Base-by-base conservation (phyloP, 2,888 invertebrate genomes). In the Eilema griseolum region DNA sequence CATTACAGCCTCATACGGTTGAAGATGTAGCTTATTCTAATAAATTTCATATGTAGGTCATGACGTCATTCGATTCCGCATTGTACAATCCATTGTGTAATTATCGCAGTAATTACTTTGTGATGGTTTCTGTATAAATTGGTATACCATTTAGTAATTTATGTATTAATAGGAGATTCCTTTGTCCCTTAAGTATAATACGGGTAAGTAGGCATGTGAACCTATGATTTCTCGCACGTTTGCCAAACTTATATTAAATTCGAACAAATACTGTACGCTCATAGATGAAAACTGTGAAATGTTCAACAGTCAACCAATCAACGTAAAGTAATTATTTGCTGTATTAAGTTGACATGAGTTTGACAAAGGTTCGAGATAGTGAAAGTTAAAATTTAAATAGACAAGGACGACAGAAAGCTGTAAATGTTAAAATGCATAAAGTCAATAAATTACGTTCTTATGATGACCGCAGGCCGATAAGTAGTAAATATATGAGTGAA, bases 41-140 rank as follows among this genome's bases (percentile, higher is more conserved):
- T 37, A 66, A 57, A 56, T 57, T 33, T 31, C 31, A 59, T 61
- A 67, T 61, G 28, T 61, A 61, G 67, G 67, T 67, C 52, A 61
- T 41, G 23, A 61, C 31, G 46, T 61, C 41, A 61, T 52, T 52
- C 52, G 52, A n/a, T 20, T 52, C 52, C 20, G 52, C 52, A 52
- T 52, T 52, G 52, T 52, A 52, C 52, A 52, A 52, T 52, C 52
- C 52, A 52, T 52, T 52, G 52, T 31, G 8, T 46, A 67, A 46
- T 41, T 41, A 46, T 28, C 28, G 52, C 2, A n/a, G 23, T 59
- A 67, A 60, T 46, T 67, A 67, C n/a, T 28, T 46, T 23, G 46
- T 60, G 41, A 61, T 41, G 46, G 16, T n/a, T 60, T 62, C 37
- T 8, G n/a, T 46, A 46, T 31, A 60, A 67, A 67, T 61, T 41